phyloP scores from a whole-genome alignment of 1,140 invertebrate species.

The Octopus bimaculoides region DNA sequence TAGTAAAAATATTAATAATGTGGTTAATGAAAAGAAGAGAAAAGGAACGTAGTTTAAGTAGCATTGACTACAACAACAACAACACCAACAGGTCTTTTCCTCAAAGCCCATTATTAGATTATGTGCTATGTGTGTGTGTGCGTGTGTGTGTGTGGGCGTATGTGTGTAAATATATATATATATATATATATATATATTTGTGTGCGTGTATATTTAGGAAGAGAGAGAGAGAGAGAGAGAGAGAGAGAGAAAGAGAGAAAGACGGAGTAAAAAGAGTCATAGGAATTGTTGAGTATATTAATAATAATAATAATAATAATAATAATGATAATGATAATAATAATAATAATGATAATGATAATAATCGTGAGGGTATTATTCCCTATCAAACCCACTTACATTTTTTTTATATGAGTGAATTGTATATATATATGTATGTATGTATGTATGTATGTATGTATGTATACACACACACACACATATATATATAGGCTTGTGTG shows the following conservation, averaged over 20 bases:
- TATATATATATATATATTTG: neutral
- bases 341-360: neutral
- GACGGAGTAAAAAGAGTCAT: too few species aligned
- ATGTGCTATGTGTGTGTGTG: neutral
- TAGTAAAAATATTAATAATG: neutral
- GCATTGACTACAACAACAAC: neutral
- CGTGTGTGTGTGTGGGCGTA: neutral
- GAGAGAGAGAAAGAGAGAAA: neutral
- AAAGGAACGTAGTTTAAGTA: neutral
- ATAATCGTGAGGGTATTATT: neutral
- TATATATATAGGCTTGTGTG: too few species aligned
- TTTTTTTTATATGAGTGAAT: too few species aligned
- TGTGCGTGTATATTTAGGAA: neutral
- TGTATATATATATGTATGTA: too few species aligned
- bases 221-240: neutral
- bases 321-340: conserved; percentile 4
- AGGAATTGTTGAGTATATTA: too few species aligned
- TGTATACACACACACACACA: too few species aligned
- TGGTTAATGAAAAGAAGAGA: neutral
- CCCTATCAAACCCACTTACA: neutral
- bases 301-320: too few species aligned
- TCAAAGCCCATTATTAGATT: neutral
- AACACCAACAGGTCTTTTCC: neutral
- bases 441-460: too few species aligned
- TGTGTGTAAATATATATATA: neutral